Percentiles rank a stretch among this genome's conserved stretches.
Conservation (phyloP, 2,888 invertebrate genomes). For the Phaonia tiefii region DNA sequence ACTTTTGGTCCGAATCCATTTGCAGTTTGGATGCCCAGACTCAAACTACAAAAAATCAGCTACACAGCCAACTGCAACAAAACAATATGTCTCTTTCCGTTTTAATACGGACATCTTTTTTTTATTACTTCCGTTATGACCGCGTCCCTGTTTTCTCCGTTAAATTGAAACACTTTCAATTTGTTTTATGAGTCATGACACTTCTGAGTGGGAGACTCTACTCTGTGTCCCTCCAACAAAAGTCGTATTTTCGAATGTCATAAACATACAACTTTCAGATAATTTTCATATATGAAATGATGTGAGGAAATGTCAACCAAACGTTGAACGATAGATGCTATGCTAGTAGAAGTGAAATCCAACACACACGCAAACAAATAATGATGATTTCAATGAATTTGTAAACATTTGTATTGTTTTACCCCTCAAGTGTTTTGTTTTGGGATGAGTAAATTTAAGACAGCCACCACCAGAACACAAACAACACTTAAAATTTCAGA, state of each 20-base stretch:
- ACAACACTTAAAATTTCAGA: conserved; percentile 23
- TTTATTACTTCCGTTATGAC: not conserved
- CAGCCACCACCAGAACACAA: not conserved
- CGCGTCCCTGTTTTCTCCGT: not conserved
- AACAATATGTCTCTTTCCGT: too few relatives aligned
- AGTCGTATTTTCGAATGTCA: conserved; percentile 29
- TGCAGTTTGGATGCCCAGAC: too few relatives aligned
- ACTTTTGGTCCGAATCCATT: too few relatives aligned
- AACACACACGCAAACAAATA: conserved; percentile 12
- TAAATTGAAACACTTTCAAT: not conserved
- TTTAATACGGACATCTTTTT: too few relatives aligned
- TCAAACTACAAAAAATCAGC: too few relatives aligned
- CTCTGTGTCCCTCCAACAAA: not conserved
- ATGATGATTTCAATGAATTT: conserved; percentile 3
- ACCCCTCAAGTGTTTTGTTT: not conserved
- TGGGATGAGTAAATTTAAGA: conserved; percentile 15
- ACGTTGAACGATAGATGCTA: conserved; percentile 10
- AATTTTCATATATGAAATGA: not conserved
- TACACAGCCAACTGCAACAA: too few relatives aligned
- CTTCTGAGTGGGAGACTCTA: not conserved
- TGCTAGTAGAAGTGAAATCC: not conserved
- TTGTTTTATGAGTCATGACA: not conserved
- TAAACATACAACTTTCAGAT: conserved; percentile 21
- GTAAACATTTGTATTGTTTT: conserved; percentile 15
- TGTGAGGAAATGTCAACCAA: conserved; percentile 28